Conservation (phyloP, 2,113 vertebrate species). For the Okapia johnstoni region DNA sequence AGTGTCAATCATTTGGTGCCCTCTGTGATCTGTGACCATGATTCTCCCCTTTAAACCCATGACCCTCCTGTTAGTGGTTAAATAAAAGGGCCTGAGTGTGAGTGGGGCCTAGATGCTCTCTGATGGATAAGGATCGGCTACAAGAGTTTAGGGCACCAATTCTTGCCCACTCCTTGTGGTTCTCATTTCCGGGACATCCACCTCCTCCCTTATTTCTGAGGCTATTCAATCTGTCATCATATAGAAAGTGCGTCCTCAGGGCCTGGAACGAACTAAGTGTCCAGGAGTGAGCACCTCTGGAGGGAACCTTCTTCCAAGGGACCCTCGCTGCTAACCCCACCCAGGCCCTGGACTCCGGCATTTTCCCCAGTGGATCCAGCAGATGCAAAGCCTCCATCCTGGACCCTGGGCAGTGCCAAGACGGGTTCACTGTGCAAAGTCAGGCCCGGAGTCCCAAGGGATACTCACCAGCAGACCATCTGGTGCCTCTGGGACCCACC, state of each 20-base stretch:
- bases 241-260: neutral
- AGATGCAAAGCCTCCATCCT: neutral
- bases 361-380: neutral
- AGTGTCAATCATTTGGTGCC: neutral
- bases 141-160: neutral
- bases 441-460: neutral
- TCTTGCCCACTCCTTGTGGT: neutral
- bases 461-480: no score
- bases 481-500: neutral
- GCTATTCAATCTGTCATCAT: neutral
- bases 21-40: neutral
- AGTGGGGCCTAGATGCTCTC: neutral
- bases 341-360: fast-evolving
- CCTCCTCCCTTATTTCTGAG: neutral
- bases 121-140: fast-evolving
- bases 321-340: neutral
- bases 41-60: neutral
- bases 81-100: neutral
- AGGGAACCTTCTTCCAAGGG: neutral
- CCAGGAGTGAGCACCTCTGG: neutral
- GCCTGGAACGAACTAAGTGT: neutral
- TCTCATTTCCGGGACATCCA: neutral
- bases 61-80: neutral
- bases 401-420: no score
- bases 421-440: neutral